A percentile compares a stretch with the other conserved stretches of the same genome.
Conservation (phyloP, 2,888 invertebrate species). For the Diploptera punctata region DNA sequence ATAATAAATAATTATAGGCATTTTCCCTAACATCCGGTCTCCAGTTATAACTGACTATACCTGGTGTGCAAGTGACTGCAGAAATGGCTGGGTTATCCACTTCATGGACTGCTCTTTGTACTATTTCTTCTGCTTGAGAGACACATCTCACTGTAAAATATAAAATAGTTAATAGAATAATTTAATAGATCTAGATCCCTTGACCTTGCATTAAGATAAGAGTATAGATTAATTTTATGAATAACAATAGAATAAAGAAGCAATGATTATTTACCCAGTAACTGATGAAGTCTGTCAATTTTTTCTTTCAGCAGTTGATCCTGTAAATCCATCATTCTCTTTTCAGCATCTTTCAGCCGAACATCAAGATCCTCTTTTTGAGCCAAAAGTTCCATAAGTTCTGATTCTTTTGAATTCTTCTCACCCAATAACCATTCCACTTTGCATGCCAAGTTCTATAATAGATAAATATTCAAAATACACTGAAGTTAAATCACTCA, state of each 20-base stretch:
- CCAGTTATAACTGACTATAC: no score
- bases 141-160: constrained; percentile 56
- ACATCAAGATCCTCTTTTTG: constrained; percentile 71
- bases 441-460: constrained; percentile 67
- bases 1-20: neutral
- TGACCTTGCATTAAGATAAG: no score
- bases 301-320: constrained; percentile 45
- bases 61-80: constrained; percentile 68
- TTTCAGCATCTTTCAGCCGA: constrained; percentile 61
- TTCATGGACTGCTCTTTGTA: constrained; percentile 62
- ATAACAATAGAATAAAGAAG: no score
- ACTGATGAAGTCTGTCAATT: constrained; percentile 36
- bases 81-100: constrained; percentile 72
- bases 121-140: constrained; percentile 57
- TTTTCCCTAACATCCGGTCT: no score
- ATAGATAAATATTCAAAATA: no score
- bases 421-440: constrained; percentile 68
- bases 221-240: no score
- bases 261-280: neutral
- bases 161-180: no score
- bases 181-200: no score
- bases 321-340: constrained; percentile 50
- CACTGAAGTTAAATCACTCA: no score
- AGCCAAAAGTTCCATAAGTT: constrained; percentile 69
- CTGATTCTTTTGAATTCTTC: constrained; percentile 67